Evolutionary conservation across 2,888 invertebrate genomes (phyloP).

Genomic region (Drosophila colorata): DNA sequence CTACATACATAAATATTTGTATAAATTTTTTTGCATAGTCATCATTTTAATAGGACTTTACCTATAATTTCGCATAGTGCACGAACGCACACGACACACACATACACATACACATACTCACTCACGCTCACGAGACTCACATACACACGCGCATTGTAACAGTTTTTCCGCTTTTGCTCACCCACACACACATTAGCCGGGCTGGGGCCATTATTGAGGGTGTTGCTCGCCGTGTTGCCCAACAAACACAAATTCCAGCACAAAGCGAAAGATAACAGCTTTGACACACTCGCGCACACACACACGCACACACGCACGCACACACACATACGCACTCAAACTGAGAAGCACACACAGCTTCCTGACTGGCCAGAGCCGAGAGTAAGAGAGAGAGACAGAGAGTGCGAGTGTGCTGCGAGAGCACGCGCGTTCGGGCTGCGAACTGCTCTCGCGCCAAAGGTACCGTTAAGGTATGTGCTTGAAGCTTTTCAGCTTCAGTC

Average conservation of each 20-base stretch:
- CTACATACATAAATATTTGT: background rate
- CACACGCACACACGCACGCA: conserved; percentile 5
- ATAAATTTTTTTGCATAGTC: background rate
- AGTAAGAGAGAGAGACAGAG: conserved; percentile 1
- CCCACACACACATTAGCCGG: conserved; percentile 45
- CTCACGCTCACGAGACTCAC: conserved; percentile 8
- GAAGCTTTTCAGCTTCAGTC: conserved; percentile 80
- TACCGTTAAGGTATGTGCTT: conserved; percentile 75
- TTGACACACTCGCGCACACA: conserved; percentile 43
- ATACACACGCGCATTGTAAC: conserved; percentile 43
- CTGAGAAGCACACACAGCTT: conserved; percentile 34
- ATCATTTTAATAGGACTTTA: background rate
- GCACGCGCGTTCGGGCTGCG: conserved; percentile 19
- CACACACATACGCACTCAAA: conserved; percentile 13
- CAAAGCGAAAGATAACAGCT: conserved; percentile 70
- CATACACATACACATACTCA: conserved; percentile 4
- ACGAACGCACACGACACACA: conserved; percentile 23
- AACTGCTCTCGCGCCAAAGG: conserved; percentile 41
- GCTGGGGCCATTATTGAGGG: conserved; percentile 67
- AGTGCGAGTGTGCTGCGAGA: conserved; percentile 6
- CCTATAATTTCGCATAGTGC: conserved; percentile 32
- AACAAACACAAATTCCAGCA: conserved; percentile 79
- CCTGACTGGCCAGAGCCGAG: conserved; percentile 30
- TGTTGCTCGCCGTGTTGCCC: conserved; percentile 77
- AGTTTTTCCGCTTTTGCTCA: conserved; percentile 62